These are phyloP conservation scores for Tetropium fuscum DNA, from an alignment of 2,888 invertebrate genomes.

Conservation along the genomic window DNA sequence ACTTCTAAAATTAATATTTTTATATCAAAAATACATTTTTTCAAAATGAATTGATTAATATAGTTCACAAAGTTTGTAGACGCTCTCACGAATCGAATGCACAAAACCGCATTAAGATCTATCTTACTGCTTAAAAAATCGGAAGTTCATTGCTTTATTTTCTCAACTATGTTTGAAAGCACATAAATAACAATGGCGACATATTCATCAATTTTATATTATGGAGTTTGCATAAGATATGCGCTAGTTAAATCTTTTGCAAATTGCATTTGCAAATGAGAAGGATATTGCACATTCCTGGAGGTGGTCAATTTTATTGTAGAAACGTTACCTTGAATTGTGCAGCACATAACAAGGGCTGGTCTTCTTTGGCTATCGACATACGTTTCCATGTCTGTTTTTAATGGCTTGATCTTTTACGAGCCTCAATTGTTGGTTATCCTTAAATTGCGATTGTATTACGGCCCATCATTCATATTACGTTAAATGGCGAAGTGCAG, in stretches of 20 bases:
- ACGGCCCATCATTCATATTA: conserved; percentile 37
- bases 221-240: too few relatives aligned
- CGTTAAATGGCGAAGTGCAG: conserved; percentile 25
- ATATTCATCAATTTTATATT: too few relatives aligned
- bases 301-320: conserved; percentile 8
- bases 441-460: conserved; percentile 44
- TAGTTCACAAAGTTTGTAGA: too few relatives aligned
- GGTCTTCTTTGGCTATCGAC: conserved; percentile 5
- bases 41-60: too few relatives aligned
- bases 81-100: too few relatives aligned
- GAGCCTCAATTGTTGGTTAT: conserved; percentile 34
- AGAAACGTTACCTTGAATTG: conserved; percentile 8
- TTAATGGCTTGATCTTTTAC: conserved; percentile 27
- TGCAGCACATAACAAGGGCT: conserved; percentile 14
- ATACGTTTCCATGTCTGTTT: conserved; percentile 8
- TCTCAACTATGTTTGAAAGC: too few relatives aligned
- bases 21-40: too few relatives aligned
- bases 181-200: too few relatives aligned
- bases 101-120: too few relatives aligned
- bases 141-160: too few relatives aligned
- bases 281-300: conserved; percentile 5
- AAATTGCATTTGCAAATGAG: not conserved
- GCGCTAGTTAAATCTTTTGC: not conserved
- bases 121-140: too few relatives aligned
- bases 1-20: too few relatives aligned